Percentiles rank a stretch among this genome's conserved stretches.
These are phyloP conservation scores for Danio tinwini DNA, from an alignment of 2,797 vertebrate genomes.

Conservation along the genomic window DNA sequence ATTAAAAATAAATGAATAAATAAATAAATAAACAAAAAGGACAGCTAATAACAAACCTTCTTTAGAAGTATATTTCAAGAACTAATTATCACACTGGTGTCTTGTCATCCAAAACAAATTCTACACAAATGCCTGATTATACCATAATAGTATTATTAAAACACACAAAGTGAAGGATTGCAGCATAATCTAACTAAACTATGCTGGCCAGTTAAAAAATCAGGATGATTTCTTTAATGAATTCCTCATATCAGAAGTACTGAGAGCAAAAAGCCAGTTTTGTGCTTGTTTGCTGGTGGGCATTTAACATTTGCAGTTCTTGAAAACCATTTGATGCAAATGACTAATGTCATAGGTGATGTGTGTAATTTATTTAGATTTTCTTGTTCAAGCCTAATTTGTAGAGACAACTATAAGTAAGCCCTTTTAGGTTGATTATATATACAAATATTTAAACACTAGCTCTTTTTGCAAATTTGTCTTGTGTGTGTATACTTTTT, in stretches of 20 bases:
- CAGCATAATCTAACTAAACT: neutral
- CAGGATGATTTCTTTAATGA: neutral
- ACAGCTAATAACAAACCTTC: neutral
- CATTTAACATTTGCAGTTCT: neutral
- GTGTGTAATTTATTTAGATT: conserved; percentile 5
- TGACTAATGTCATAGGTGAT: neutral
- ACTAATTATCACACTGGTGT: neutral
- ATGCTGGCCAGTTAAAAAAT: neutral
- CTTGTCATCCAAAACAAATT: neutral
- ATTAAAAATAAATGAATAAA: neutral
- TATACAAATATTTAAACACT: neutral
- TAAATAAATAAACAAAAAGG: neutral
- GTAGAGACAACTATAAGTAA: conserved; percentile 5
- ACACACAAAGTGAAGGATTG: neutral
- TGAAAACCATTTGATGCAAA: neutral
- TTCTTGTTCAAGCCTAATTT: neutral
- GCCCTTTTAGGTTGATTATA: too few relatives aligned
- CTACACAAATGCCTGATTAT: neutral
- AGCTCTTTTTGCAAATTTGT: neutral
- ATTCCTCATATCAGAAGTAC: neutral
- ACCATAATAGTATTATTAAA: conserved; percentile 4
- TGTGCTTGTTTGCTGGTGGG: neutral
- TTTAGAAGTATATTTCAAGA: neutral
- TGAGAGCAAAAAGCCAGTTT: neutral
- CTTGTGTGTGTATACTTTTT: too few relatives aligned